Percentiles rank a stretch among this genome's conserved stretches.
These are phyloP conservation scores for Gambelia wislizenii DNA, from an alignment of 2,797 vertebrate species.

Conservation along the genomic window DNA sequence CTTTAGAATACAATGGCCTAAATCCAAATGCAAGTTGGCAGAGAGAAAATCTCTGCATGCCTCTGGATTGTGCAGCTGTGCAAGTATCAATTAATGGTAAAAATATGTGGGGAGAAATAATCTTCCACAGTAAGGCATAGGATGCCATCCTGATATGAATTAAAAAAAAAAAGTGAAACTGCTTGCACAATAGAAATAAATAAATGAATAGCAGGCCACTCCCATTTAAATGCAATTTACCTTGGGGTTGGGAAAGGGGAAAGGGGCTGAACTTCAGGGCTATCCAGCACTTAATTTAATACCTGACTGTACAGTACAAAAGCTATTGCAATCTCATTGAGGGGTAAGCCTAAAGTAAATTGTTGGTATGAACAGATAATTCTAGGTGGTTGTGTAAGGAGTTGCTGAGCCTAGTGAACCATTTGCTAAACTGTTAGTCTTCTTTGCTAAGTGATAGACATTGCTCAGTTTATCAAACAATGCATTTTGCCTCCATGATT, in stretches of 20 bases:
- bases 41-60: background rate
- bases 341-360: background rate
- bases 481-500: slow-evolving; percentile 65
- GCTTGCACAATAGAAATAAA: too few relatives aligned
- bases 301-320: background rate
- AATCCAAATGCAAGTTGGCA: background rate
- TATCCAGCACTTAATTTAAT: background rate
- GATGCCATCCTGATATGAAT: too few relatives aligned
- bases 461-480: slow-evolving; percentile 66
- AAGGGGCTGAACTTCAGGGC: background rate
- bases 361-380: background rate
- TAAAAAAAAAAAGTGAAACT: too few relatives aligned
- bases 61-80: background rate
- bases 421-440: slow-evolving; percentile 18
- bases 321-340: background rate
- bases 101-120: too few relatives aligned
- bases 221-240: background rate
- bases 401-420: background rate
- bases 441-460: slow-evolving; percentile 43
- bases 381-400: slow-evolving; percentile 10
- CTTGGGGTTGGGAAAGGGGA: too few relatives aligned
- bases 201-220: background rate
- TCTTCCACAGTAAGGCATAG: too few relatives aligned
- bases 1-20: too few relatives aligned
- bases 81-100: too few relatives aligned